Conservation (phyloP, 2,888 invertebrate species). For the Lasioglossum lativentre region DNA sequence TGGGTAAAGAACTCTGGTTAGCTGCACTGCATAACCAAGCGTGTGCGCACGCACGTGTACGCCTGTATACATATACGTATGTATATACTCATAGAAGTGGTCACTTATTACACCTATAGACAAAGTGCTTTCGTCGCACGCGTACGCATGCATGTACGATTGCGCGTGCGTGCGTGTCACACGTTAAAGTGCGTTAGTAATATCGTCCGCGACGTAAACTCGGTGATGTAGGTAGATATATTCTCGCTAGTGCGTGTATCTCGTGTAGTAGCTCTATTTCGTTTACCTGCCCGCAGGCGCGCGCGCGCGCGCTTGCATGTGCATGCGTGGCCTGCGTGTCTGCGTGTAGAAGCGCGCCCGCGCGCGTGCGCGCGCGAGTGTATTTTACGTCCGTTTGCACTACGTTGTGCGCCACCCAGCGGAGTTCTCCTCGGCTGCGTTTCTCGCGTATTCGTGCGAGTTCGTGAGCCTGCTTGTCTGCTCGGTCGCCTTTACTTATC, state of each 20-base stretch:
- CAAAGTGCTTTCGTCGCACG: neutral
- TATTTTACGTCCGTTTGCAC: slow-evolving; percentile 64
- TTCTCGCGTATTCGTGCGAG: slow-evolving; percentile 69
- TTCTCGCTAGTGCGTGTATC: neutral
- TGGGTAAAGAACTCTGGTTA: slow-evolving; percentile 61
- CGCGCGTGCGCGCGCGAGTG: slow-evolving; percentile 19
- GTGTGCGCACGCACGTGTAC: slow-evolving; percentile 63
- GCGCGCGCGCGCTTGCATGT: neutral
- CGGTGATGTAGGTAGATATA: slow-evolving; percentile 7
- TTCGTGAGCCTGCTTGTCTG: slow-evolving; percentile 51
- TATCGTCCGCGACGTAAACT: slow-evolving; percentile 31
- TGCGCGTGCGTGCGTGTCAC: slow-evolving; percentile 37
- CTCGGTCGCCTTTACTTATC: slow-evolving; percentile 37
- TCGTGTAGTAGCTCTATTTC: neutral
- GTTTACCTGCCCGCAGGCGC: neutral
- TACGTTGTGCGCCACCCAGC: slow-evolving; percentile 71
- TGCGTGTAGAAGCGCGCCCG: neutral
- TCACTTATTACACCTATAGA: slow-evolving; percentile 15
- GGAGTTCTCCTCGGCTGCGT: slow-evolving; percentile 65
- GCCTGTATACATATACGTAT: slow-evolving; percentile 39
- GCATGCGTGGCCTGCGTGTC: neutral
- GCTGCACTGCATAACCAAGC: slow-evolving; percentile 65
- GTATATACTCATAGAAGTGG: slow-evolving; percentile 24
- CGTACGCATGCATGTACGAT: slow-evolving; percentile 33
- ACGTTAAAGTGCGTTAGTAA: slow-evolving; percentile 51